Evolutionary conservation across 2,113 vertebrate genomes (phyloP).

Genomic region (Redunca redunca): DNA sequence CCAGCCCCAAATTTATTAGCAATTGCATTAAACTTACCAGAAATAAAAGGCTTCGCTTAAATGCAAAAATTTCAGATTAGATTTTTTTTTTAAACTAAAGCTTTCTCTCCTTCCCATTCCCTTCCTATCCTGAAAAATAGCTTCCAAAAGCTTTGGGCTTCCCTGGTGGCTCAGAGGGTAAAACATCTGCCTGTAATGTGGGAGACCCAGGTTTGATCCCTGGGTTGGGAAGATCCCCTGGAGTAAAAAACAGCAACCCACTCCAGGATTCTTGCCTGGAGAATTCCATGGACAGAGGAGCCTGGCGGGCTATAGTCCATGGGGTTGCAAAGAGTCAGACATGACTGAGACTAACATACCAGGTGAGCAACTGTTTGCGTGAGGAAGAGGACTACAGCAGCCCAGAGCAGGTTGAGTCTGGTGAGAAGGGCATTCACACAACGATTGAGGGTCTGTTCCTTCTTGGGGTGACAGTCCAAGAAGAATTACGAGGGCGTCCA

Average conservation of each 20-base stretch:
- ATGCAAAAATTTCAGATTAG: not conserved
- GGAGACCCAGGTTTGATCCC: not conserved
- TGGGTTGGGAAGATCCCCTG: not conserved
- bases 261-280: not conserved
- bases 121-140: not conserved
- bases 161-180: not conserved
- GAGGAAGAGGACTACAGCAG: not conserved
- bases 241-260: not conserved
- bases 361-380: not conserved
- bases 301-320: not conserved
- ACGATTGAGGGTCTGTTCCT: not conserved
- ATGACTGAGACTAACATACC: not conserved
- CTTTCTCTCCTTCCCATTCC: not conserved
- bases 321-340: not conserved
- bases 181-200: not conserved
- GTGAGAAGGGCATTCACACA: not conserved
- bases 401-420: not conserved
- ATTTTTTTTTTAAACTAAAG: not conserved
- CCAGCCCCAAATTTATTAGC: not conserved
- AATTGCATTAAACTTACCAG: not conserved
- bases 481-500: not conserved
- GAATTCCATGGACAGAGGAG: not conserved
- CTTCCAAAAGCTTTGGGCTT: not conserved
- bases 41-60: not conserved
- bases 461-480: not conserved